Base-by-base conservation (phyloP, 2,888 invertebrate genomes). In the Trissonchulus sp. region DNA sequence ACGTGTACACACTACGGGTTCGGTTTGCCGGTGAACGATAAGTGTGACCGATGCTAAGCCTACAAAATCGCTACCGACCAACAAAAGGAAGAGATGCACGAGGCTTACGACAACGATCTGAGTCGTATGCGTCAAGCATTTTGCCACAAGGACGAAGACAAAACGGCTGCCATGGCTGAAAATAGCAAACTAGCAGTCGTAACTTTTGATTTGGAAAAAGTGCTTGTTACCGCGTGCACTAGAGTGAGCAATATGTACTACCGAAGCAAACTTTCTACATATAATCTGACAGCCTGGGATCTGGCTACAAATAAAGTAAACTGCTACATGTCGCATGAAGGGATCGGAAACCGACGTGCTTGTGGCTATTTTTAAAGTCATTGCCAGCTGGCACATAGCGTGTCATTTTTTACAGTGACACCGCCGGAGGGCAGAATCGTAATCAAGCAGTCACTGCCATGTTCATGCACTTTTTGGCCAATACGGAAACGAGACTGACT, bases 121-220 rank as follows among this genome's bases (percentile, higher is more conserved):
- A 48, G 48, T 15, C 48, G 23, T 23, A 15, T 8, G 8, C 23
- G 48, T 15, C 48, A 48, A 48, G 23, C 48, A 8, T 48, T 48
- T 48, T 31, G 3, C 71, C n/a, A 69, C n/a, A 23, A 34, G n/a
- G 34, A 69, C 3, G n/a, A 18, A 69, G 71, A 33, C 71, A 37
- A 65, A 18, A 8, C 18, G 8, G 65, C 15, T 31, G 15, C 34
- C 8, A n/a, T 8, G 15, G 3, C 3, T n/a, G 65, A 30, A 15
- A n/a, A 65, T 34, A 65, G 65, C n/a, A 15, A 3, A 8, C 15
- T 65, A 65, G 65, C 34, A 8, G 15, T 8, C 8, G 65, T 34
- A 18, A 65, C 65, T 18, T 65, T 65, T n/a, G 65, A 65, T 30
- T 31, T 65, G 65, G 65, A 65, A 65, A 65, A 65, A 30, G 65